Evolutionary conservation across 1,140 invertebrate genomes (phyloP).

Genomic region (Caerostris darwini): DNA sequence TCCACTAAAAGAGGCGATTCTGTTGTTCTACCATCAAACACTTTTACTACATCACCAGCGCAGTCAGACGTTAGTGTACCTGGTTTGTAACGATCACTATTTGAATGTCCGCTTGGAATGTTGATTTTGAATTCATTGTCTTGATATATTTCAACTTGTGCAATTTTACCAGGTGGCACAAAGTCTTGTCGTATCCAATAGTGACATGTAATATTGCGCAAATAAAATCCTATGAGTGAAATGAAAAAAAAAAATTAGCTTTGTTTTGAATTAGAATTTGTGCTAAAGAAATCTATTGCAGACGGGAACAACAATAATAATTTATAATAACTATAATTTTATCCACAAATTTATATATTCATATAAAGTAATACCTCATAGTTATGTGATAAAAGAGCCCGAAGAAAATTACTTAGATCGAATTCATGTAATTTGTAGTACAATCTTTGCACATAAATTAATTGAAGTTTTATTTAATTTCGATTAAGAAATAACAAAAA

Average conservation of each 20-base stretch:
- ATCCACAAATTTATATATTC: background rate
- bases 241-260: background rate
- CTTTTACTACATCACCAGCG: slow-evolving; percentile 91
- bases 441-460: too few relatives aligned
- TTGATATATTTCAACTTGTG: slow-evolving; percentile 77
- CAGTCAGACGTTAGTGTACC: slow-evolving; percentile 87
- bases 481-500: too few relatives aligned
- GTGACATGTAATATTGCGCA: slow-evolving; percentile 76
- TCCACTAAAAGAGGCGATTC: slow-evolving; percentile 92
- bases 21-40: slow-evolving; percentile 94
- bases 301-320: background rate
- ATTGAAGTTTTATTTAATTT: too few relatives aligned
- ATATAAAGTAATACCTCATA: too few relatives aligned
- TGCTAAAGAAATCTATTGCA: too few relatives aligned
- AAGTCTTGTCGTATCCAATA: slow-evolving; percentile 75
- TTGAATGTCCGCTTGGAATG: slow-evolving; percentile 72
- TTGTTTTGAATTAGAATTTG: too few relatives aligned
- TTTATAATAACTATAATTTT: background rate
- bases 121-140: slow-evolving; percentile 78
- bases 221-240: slow-evolving; percentile 74
- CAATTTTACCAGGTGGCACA: slow-evolving; percentile 56
- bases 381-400: too few relatives aligned
- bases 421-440: too few relatives aligned
- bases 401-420: too few relatives aligned
- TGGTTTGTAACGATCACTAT: slow-evolving; percentile 80